These are phyloP conservation scores for Steinernema hermaphroditum DNA, from an alignment of 2,888 invertebrate genomes.

Conservation along the genomic window DNA sequence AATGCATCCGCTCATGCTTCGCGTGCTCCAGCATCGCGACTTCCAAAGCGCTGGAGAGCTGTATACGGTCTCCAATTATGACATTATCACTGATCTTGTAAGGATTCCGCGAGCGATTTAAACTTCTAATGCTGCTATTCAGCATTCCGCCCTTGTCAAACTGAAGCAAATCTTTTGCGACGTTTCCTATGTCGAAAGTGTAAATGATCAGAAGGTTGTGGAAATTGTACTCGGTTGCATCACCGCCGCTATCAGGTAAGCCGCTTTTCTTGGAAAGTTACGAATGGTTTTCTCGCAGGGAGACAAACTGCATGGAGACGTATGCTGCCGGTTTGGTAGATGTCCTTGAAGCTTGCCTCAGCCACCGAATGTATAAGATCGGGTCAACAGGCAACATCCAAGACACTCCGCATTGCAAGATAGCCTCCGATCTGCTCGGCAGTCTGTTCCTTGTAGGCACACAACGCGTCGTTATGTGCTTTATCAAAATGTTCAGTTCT, in stretches of 20 bases:
- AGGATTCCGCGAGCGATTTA: slow-evolving; percentile 67
- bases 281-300: slow-evolving; percentile 69
- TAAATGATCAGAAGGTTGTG: slow-evolving; percentile 79
- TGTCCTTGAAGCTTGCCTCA: slow-evolving; percentile 82
- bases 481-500: slow-evolving; percentile 71
- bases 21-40: slow-evolving; percentile 85
- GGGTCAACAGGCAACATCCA: slow-evolving; percentile 74
- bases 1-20: slow-evolving; percentile 88
- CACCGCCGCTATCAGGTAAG: slow-evolving; percentile 80
- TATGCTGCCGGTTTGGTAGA: slow-evolving; percentile 83
- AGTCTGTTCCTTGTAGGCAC: slow-evolving; percentile 85
- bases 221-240: slow-evolving; percentile 90
- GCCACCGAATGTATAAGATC: slow-evolving; percentile 71
- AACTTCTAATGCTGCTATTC: slow-evolving; percentile 27
- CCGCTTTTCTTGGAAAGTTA: no score
- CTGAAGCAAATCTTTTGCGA: slow-evolving; percentile 78
- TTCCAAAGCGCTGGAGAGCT: slow-evolving; percentile 81
- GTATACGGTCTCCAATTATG: slow-evolving; percentile 83
- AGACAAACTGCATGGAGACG: slow-evolving; percentile 83
- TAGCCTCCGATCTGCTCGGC: slow-evolving; percentile 89
- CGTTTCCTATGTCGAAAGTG: slow-evolving; percentile 76
- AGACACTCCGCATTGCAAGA: slow-evolving; percentile 93
- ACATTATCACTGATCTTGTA: slow-evolving; percentile 79
- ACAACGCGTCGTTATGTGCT: neutral
- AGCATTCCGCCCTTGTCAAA: slow-evolving; percentile 76